Base-by-base conservation (phyloP, 2,797 vertebrate species). In the Lepilemur ruficaudatus region DNA sequence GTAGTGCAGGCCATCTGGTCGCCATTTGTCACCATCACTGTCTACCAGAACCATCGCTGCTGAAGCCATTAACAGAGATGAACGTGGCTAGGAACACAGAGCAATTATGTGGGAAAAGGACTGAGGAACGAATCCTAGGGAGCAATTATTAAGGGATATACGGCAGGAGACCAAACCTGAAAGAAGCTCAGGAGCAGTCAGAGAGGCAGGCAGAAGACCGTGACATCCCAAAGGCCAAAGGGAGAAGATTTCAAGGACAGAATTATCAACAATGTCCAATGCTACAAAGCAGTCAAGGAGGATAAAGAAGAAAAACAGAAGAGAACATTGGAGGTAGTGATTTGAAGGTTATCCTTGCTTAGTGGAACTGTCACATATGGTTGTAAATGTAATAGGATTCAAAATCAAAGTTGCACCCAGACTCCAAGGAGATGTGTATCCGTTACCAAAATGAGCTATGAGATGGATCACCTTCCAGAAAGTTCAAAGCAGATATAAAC, bases 1-100 rank as follows among this genome's bases (percentile, higher is more conserved):
- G 96, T 79, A 93, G 80, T 95, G 91, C 88, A 1, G 46, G 57
- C 95, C 97, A 98, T 97, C 97, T 97, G 97, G 95, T 88, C 75
- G 69, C 91, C 94, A 97, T 97, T 97, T 89, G 95, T 97, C 96
- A 97, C 95, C 88, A 11, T 95, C 91, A 82, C 89, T 73, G 90
- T 96, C 95, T 91, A 79, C 92, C 75, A 83, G 80, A 89, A 90
- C 90, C 84, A 83, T 95, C 90, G 82, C 15, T 83, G 94, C 92
- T 80, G 83, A 93, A 97, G 52, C 88, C 89, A 80, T 96, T 97
- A 95, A 93, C 96, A 91, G 80, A 93, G 96, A 96, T 85, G 92
- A 95, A 97, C 91, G 97, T 96, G 96, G 95, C 92, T 59, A 61
- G 88, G 23, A 94, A 65, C n/a, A 67, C 67, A 81, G 30, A 93